These are phyloP conservation scores for Phrynosoma platyrhinos DNA, from an alignment of 2,113 vertebrate species.

Conservation along the genomic window DNA sequence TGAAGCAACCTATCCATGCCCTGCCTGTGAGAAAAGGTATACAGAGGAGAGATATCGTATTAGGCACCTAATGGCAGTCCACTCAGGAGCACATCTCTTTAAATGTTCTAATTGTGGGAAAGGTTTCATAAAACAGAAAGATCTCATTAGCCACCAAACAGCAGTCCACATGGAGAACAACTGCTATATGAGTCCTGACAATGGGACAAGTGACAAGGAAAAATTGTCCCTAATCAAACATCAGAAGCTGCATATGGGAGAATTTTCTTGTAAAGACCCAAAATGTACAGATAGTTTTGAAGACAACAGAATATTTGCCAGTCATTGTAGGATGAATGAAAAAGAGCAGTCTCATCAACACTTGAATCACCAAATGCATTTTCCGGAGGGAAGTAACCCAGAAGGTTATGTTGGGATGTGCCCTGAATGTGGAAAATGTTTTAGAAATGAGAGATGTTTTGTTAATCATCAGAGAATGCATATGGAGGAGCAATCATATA, in stretches of 20 bases:
- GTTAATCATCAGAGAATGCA: not conserved
- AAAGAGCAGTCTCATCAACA: not conserved
- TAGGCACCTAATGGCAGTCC: slow-evolving; percentile 15
- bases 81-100: slow-evolving; percentile 29
- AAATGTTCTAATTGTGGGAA: slow-evolving; percentile 33
- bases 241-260: not conserved
- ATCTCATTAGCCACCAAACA: slow-evolving; percentile 17
- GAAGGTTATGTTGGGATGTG: not conserved
- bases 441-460: slow-evolving; percentile 2
- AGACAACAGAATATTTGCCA: not conserved
- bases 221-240: not conserved
- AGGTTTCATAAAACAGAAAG: slow-evolving; percentile 29
- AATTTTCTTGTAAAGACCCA: not conserved
- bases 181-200: not conserved
- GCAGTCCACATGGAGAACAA: slow-evolving; percentile 1
- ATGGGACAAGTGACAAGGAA: not conserved
- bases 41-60: slow-evolving; percentile 2
- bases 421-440: not conserved
- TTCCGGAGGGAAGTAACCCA: not conserved
- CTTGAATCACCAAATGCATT: not conserved
- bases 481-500: not conserved
- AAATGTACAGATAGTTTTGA: not conserved
- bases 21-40: slow-evolving; percentile 36
- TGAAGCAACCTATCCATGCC: not conserved
- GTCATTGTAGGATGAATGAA: not conserved